phyloP scores from a whole-genome alignment of 2,113 vertebrate genomes.

The Ageneiosus marmoratus region DNA sequence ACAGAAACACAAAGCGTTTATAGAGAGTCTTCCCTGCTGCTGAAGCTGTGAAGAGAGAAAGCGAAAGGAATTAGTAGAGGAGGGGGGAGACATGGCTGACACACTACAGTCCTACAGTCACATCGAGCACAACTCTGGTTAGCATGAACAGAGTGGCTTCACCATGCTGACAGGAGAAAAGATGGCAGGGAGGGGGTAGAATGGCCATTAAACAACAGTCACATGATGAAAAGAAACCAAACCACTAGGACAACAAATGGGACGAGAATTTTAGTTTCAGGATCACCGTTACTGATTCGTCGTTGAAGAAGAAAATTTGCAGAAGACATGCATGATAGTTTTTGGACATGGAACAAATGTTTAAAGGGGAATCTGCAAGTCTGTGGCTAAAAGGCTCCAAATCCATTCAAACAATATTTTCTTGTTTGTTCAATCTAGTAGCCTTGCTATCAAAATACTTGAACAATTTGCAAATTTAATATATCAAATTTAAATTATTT shows the following conservation, averaged over 20 bases:
- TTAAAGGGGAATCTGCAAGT: constrained; percentile 86
- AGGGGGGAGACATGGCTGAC: constrained; percentile 66
- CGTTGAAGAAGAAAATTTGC: constrained; percentile 77
- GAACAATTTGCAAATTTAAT: too few relatives aligned
- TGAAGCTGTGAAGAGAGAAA: constrained; percentile 79
- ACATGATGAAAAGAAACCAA: constrained; percentile 76
- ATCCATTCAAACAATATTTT: not conserved
- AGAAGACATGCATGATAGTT: constrained; percentile 88
- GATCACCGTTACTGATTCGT: constrained; percentile 73
- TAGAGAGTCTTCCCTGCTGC: constrained; percentile 67
- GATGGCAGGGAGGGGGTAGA: constrained; percentile 79
- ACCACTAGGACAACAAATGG: constrained; percentile 82
- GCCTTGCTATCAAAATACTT: not conserved
- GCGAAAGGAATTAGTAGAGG: constrained; percentile 76
- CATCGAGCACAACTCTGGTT: constrained; percentile 68
- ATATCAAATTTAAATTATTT: not conserved
- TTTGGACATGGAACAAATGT: constrained; percentile 88
- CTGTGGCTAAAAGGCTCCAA: not conserved
- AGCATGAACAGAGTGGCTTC: constrained; percentile 79
- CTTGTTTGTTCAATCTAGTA: not conserved
- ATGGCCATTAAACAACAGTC: constrained; percentile 78
- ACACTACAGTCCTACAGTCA: constrained; percentile 66
- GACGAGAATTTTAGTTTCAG: constrained; percentile 80
- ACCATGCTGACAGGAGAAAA: constrained; percentile 80
- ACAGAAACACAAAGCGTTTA: constrained; percentile 72